A percentile compares a stretch with the other conserved stretches of the same genome.
Conservation (phyloP, 1,140 invertebrate species). For the Polypedilum vanderplanki region DNA sequence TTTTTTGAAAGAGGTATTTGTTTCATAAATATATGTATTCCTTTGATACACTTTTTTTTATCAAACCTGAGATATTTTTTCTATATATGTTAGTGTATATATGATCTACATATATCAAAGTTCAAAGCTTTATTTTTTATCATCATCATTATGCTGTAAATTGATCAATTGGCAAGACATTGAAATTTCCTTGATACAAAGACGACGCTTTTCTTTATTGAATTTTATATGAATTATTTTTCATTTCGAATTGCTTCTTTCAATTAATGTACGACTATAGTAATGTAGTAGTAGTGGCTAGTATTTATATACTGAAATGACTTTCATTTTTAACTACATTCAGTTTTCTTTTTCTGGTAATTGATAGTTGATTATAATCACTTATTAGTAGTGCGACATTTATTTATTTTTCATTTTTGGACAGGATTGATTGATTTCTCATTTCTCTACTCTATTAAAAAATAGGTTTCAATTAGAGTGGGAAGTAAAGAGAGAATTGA, state of each 20-base stretch:
- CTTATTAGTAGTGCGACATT: neutral
- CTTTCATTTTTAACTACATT: neutral
- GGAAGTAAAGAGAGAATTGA: neutral
- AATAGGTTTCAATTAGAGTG: too few relatives aligned
- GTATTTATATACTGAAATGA: too few relatives aligned
- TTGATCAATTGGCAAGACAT: conserved; percentile 8
- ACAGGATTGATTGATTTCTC: neutral
- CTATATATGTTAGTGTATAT: neutral
- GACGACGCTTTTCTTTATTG: neutral
- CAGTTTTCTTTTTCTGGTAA: neutral
- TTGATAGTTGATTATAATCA: neutral
- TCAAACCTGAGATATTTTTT: neutral
- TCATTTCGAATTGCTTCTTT: neutral
- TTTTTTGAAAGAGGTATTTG: conserved; percentile 1
- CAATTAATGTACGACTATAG: neutral
- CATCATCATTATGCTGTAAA: neutral
- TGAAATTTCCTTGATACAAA: neutral
- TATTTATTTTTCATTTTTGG: too few relatives aligned
- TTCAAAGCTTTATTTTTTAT: neutral
- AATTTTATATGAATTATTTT: neutral
- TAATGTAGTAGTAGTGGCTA: neutral
- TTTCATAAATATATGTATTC: neutral
- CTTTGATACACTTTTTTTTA: neutral
- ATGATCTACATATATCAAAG: neutral
- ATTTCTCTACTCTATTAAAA: too few relatives aligned